Conservation (phyloP, 92 coral and sea anemone genomes). For the Ricordea florida region DNA sequence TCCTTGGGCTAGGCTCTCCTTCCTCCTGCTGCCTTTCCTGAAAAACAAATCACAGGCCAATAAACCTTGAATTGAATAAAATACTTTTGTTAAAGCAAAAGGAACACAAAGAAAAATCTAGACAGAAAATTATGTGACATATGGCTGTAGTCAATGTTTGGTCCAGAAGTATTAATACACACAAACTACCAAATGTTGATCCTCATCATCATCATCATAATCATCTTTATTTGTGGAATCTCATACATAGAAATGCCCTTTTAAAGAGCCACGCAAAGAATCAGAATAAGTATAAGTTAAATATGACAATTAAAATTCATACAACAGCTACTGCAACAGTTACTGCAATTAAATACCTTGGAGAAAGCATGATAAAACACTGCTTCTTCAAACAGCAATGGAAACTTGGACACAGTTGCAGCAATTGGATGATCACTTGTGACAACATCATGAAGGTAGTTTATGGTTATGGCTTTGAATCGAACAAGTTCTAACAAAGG, state of each 20-base stretch:
- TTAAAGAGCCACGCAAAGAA: too few species aligned
- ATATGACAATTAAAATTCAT: neutral
- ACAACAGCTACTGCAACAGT: neutral
- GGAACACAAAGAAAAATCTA: too few species aligned
- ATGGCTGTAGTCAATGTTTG: neutral
- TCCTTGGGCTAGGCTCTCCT: slow-evolving; percentile 57
- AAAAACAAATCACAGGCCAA: neutral
- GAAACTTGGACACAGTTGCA: slow-evolving; percentile 71
- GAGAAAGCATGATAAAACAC: slow-evolving; percentile 88
- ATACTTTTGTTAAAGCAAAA: too few species aligned
- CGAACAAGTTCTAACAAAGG: slow-evolving; percentile 76
- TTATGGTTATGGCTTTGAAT: slow-evolving; percentile 77
- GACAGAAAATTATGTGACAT: too few species aligned
- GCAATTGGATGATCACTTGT: slow-evolving; percentile 88
- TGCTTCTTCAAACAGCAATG: slow-evolving; percentile 79
- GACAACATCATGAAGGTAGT: slow-evolving; percentile 85
- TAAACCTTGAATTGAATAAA: neutral
- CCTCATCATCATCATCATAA: too few species aligned
- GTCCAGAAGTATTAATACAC: too few species aligned
- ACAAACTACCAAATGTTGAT: too few species aligned
- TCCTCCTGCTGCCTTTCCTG: slow-evolving; percentile 85
- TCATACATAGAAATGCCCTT: too few species aligned
- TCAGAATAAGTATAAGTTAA: neutral
- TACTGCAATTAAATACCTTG: slow-evolving; percentile 36
- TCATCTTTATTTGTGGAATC: too few species aligned